phyloP scores from a whole-genome alignment of 2,113 vertebrate genomes.

The Indicator maculatus region DNA sequence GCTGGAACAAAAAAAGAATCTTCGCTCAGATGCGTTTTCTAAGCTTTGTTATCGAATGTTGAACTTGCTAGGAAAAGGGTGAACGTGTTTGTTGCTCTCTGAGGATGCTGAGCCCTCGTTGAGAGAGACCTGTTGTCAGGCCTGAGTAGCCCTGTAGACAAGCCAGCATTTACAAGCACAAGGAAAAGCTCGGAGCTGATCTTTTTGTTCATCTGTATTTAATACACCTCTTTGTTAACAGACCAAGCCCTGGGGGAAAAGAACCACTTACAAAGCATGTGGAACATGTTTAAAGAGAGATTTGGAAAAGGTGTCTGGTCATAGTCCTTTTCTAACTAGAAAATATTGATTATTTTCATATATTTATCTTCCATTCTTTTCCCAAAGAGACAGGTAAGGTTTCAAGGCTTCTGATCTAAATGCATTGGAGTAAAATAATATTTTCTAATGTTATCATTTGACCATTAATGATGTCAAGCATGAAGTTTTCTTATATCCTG shows the following conservation, averaged over 20 bases:
- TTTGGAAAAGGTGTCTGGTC: background rate
- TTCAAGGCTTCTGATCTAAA: constrained; percentile 6
- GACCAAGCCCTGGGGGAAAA: background rate
- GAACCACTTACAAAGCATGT: background rate
- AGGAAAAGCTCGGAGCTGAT: background rate
- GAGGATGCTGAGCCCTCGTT: background rate
- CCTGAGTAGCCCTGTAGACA: background rate
- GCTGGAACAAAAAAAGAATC: background rate
- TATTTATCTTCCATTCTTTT: background rate
- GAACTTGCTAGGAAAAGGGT: background rate
- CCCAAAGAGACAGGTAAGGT: background rate
- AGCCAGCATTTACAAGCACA: background rate
- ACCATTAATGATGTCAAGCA: constrained; percentile 38
- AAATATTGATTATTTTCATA: constrained; percentile 20
- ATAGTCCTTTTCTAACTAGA: background rate
- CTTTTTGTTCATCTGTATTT: constrained; percentile 42
- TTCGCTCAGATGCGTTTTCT: background rate
- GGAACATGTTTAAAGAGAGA: background rate
- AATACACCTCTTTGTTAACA: constrained; percentile 34
- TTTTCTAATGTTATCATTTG: background rate
- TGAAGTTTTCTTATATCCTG: constrained; percentile 10
- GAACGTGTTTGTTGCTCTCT: constrained; percentile 12
- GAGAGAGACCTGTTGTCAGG: background rate
- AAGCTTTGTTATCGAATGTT: background rate
- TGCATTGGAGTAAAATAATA: background rate